Base-by-base conservation (phyloP, 2,888 invertebrate genomes). In the Drosophila mayaguana region DNA sequence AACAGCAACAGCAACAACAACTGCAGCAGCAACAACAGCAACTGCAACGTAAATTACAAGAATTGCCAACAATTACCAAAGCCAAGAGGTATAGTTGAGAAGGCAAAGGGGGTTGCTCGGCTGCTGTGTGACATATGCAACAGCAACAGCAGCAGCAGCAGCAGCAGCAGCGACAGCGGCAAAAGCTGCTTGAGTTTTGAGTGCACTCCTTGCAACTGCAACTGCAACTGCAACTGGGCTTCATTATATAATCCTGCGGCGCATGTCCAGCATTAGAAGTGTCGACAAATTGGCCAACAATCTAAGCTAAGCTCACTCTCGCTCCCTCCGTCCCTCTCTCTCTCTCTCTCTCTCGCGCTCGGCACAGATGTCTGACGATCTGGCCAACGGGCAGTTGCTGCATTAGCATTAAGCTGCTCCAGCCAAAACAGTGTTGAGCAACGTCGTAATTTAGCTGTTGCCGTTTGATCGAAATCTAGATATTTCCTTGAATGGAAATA, bases 41-140 rank as follows among this genome's bases (percentile, higher is more conserved):
- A 82, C 68, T 82, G 80, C 80, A 81, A 78, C 72, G 81, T 78
- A 89, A 81, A 87, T 84, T 89, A 62, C 89, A 48, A 51, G 89
- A 84, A 89, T 84, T 84, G 88, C 85, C 83, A 60, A 81, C 84
- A 89, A 87, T 84, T 87, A 86, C 83, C 60, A 56, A 46, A 50
- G 72, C 51, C 57, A 38, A 28, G 36, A 63, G 59, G 55, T 54
- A 48, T 36, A 42, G 63, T 34, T 43, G 61, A n/a, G 42, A 12
- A 46, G 45, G 40, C 38, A 18, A 8, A 22, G 32, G 16, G 51
- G 50, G 25, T 9, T 46, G 46, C 32, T 43, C 8, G 25, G 42
- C 62, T 70, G 87, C 68, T 67, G 83, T 83, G 84, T 79, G 81
- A 80, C 71, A 75, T 78, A 78, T 78, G 75, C 50, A 50, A 18